A percentile compares a stretch with the other conserved stretches of the same genome.
These are phyloP conservation scores for Malurus alboscapulatus DNA, from an alignment of 2,113 vertebrate species.

Conservation along the genomic window DNA sequence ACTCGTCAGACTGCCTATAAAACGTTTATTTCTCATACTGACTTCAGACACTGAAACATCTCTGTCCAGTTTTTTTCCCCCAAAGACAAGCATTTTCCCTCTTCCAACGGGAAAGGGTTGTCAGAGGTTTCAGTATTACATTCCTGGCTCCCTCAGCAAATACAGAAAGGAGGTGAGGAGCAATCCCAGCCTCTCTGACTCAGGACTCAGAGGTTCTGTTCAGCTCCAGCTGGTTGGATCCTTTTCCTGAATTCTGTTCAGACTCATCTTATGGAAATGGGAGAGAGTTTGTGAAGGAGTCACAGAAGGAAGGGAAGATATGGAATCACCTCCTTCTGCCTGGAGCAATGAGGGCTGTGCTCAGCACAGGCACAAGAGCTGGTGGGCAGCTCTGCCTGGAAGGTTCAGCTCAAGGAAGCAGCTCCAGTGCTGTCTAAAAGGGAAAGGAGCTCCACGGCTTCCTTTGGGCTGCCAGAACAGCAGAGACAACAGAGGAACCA, in stretches of 20 bases:
- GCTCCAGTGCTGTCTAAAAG: background rate
- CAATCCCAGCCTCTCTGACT: background rate
- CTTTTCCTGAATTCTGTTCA: background rate
- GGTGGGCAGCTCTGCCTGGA: background rate
- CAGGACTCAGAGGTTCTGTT: background rate
- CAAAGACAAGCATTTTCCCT: background rate
- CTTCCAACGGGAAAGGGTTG: background rate
- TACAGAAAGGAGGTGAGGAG: accelerated
- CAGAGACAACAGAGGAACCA: background rate
- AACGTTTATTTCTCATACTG: background rate
- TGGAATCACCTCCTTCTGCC: background rate
- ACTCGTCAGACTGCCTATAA: background rate
- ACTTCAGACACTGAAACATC: background rate
- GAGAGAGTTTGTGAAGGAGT: background rate
- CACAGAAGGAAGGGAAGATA: background rate
- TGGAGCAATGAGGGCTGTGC: accelerated
- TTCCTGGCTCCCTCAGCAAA: background rate
- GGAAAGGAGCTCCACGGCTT: background rate
- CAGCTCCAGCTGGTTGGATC: background rate
- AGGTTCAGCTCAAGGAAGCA: background rate
- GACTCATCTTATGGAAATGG: background rate
- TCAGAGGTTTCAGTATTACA: background rate
- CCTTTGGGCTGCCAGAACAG: background rate
- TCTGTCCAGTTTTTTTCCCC: background rate
- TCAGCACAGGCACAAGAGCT: background rate